Percentiles rank a stretch among this genome's conserved stretches.
Evolutionary conservation across 2,797 vertebrate species (phyloP).

Genomic region (Catostomus latipinnis): DNA sequence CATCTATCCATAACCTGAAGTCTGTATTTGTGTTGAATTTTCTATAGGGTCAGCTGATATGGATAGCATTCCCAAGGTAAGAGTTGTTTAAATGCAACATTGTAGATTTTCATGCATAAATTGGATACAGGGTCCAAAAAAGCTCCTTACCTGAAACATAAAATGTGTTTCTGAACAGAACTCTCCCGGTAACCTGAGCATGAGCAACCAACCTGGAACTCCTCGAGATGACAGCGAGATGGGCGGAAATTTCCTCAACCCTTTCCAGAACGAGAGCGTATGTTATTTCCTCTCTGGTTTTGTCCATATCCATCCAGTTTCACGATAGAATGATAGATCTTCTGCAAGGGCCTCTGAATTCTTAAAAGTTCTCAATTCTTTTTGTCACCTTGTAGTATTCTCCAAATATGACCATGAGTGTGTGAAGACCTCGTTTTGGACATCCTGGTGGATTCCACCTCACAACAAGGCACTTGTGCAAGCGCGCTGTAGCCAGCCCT

Average conservation of each 20-base stretch:
- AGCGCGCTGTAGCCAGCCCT: conserved; percentile 70
- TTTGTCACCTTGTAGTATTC: conserved; percentile 83
- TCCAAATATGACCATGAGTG: conserved; percentile 99
- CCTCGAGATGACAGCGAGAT: conserved; percentile 97
- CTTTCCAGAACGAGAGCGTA: conserved; percentile 98
- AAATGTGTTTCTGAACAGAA: conserved; percentile 76
- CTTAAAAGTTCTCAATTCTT: background rate
- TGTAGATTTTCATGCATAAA: background rate
- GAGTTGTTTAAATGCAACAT: conserved; percentile 39
- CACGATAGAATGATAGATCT: background rate
- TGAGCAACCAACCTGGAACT: conserved; percentile 98
- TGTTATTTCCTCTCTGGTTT: conserved; percentile 67
- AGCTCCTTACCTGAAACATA: background rate
- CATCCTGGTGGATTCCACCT: conserved; percentile 71
- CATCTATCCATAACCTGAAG: background rate
- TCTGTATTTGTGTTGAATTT: background rate
- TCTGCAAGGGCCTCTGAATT: background rate
- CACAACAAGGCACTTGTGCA: conserved; percentile 80
- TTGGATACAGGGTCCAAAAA: background rate
- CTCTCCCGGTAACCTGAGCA: conserved; percentile 97
- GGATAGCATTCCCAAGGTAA: conserved; percentile 98
- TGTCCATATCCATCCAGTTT: too few relatives aligned
- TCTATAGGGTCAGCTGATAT: conserved; percentile 93
- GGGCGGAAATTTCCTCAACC: conserved; percentile 97
- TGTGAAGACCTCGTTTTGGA: conserved; percentile 78